phyloP scores from a whole-genome alignment of 2,888 invertebrate species.

The Dryobotodes eremita region DNA sequence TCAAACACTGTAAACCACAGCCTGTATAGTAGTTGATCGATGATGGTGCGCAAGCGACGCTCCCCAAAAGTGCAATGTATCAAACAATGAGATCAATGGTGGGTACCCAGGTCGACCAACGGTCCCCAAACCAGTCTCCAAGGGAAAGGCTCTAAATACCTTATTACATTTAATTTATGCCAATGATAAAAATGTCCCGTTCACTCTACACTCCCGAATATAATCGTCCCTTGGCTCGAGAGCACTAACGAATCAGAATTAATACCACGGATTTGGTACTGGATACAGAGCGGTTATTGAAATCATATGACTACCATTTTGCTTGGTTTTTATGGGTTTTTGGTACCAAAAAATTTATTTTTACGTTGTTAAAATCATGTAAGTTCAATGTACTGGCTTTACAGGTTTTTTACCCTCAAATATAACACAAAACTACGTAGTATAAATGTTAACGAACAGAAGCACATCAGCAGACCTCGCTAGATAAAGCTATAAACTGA shows the following conservation, averaged over 20 bases:
- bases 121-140: slow-evolving; percentile 85
- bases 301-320: slow-evolving; percentile 15
- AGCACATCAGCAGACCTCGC: slow-evolving; percentile 4
- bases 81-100: slow-evolving; percentile 84
- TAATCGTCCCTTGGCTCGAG: slow-evolving; percentile 57
- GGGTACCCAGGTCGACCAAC: slow-evolving; percentile 84
- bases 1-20: slow-evolving; percentile 57
- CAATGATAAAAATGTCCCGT: slow-evolving; percentile 77
- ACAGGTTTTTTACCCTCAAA: slow-evolving; percentile 24
- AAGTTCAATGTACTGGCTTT: slow-evolving; percentile 48
- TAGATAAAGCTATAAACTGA: slow-evolving; percentile 28
- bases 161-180: slow-evolving; percentile 76
- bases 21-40: slow-evolving; percentile 76
- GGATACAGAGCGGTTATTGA: slow-evolving; percentile 18
- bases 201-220: slow-evolving; percentile 68
- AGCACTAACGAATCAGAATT: slow-evolving; percentile 55
- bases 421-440: neutral
- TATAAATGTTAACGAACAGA: slow-evolving; percentile 12
- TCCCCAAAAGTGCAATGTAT: slow-evolving; percentile 87
- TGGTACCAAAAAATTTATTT: slow-evolving; percentile 18
- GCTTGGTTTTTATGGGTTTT: slow-evolving; percentile 25
- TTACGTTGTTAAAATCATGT: neutral
- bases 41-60: slow-evolving; percentile 76
- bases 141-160: slow-evolving; percentile 73
- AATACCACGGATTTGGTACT: slow-evolving; percentile 27